Evolutionary conservation across 2,113 vertebrate species (phyloP).

Genomic region (Castor canadensis): DNA sequence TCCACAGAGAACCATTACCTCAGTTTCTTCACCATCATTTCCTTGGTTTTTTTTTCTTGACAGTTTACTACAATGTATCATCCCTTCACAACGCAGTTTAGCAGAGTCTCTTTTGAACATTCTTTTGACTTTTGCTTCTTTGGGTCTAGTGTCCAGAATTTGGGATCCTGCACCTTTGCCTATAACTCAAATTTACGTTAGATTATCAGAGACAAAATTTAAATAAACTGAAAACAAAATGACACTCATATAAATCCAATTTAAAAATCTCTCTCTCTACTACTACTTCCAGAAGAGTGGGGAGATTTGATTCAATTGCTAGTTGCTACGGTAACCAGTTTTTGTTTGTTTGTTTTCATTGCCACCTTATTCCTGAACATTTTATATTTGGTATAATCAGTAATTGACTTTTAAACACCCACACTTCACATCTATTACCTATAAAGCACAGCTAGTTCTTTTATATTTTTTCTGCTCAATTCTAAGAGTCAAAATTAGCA

Average conservation of each 20-base stretch:
- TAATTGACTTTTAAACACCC: background rate
- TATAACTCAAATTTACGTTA: background rate
- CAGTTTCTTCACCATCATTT: background rate
- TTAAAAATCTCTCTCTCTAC: constrained; percentile 28
- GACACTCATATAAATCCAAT: background rate
- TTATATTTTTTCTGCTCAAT: background rate
- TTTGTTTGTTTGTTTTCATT: background rate
- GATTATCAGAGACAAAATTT: background rate
- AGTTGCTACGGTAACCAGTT: constrained; percentile 9
- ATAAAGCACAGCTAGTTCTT: background rate
- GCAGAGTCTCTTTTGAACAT: background rate
- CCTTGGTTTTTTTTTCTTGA: background rate
- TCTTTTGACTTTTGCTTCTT: background rate
- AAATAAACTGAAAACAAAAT: constrained; percentile 37
- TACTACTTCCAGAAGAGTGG: background rate
- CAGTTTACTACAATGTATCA: background rate
- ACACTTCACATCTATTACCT: background rate
- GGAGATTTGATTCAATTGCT: background rate
- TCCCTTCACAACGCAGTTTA: background rate
- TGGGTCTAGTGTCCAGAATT: background rate
- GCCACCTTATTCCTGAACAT: constrained; percentile 12
- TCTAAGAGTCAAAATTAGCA: background rate
- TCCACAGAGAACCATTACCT: background rate
- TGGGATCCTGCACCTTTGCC: background rate
- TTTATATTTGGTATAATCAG: constrained; percentile 39